A percentile compares a stretch with the other conserved stretches of the same genome.
Conservation (phyloP, 2,888 invertebrate genomes). For the Tridacna gigas region DNA sequence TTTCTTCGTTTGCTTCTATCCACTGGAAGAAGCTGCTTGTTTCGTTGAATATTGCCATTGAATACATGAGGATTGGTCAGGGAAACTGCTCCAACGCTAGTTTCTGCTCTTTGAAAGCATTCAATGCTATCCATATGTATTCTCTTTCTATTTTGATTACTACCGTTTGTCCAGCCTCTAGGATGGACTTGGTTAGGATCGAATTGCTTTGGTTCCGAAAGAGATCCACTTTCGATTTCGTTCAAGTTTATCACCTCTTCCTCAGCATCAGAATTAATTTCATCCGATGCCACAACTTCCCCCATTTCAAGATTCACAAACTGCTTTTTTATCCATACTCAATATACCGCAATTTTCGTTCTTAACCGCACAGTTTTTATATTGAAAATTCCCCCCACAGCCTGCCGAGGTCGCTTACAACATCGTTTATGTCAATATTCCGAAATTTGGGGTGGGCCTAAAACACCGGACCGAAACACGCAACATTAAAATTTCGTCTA, state of each 20-base stretch:
- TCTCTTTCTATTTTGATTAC: neutral
- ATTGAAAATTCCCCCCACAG: neutral
- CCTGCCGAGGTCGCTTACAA: neutral
- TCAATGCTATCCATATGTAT: conserved; percentile 18
- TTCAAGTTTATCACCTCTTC: neutral
- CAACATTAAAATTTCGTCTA: too few relatives aligned
- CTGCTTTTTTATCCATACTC: too few relatives aligned
- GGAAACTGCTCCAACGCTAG: conserved; percentile 1
- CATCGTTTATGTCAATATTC: neutral
- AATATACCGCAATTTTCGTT: too few relatives aligned
- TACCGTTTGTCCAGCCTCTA: neutral
- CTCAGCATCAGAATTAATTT: neutral
- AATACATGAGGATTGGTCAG: neutral
- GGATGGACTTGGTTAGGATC: neutral
- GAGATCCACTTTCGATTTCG: neutral
- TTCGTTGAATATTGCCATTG: conserved; percentile 3
- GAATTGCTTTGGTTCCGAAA: neutral
- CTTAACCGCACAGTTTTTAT: too few relatives aligned
- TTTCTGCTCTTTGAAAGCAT: conserved; percentile 13
- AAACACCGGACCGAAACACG: too few relatives aligned
- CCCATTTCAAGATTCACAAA: neutral
- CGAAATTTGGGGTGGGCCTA: neutral
- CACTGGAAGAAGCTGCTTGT: conserved; percentile 30
- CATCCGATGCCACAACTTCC: neutral
- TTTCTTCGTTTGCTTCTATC: conserved; percentile 35